A percentile compares a stretch with the other conserved stretches of the same genome.
These are phyloP conservation scores for Mesitornis unicolor DNA, from an alignment of 2,113 vertebrate species.

Conservation along the genomic window DNA sequence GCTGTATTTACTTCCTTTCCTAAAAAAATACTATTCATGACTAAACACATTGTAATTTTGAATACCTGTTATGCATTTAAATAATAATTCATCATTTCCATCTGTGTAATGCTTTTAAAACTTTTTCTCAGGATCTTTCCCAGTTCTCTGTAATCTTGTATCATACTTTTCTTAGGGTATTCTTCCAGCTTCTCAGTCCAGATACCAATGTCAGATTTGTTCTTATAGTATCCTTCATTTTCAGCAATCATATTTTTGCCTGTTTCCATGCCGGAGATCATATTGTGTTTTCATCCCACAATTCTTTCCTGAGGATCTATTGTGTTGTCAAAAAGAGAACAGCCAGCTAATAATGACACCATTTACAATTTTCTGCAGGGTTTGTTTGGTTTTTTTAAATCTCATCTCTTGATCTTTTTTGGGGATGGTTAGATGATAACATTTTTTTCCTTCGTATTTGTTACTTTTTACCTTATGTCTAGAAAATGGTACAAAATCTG, in stretches of 20 bases:
- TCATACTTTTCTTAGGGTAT: not conserved
- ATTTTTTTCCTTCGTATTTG: not conserved
- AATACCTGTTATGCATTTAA: not conserved
- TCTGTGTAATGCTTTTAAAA: not conserved
- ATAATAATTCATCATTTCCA: not conserved
- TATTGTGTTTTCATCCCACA: not conserved
- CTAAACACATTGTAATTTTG: not conserved
- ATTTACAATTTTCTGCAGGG: not conserved
- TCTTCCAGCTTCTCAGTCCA: not conserved
- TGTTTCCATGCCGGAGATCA: not conserved
- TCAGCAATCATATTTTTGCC: not conserved
- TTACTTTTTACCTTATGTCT: not conserved
- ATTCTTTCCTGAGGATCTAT: not conserved
- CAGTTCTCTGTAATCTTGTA: not conserved
- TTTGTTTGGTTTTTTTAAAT: not conserved
- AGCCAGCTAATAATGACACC: not conserved
- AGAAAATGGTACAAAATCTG: not conserved
- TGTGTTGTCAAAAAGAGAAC: not conserved
- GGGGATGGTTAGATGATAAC: not conserved
- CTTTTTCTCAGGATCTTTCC: not conserved
- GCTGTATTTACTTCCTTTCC: not conserved
- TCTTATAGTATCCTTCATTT: not conserved
- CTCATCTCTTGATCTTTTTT: not conserved
- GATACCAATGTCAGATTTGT: not conserved
- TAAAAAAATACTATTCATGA: not conserved